phyloP scores from a whole-genome alignment of 2,797 vertebrate genomes.

The Enteromius trimaculatus region DNA sequence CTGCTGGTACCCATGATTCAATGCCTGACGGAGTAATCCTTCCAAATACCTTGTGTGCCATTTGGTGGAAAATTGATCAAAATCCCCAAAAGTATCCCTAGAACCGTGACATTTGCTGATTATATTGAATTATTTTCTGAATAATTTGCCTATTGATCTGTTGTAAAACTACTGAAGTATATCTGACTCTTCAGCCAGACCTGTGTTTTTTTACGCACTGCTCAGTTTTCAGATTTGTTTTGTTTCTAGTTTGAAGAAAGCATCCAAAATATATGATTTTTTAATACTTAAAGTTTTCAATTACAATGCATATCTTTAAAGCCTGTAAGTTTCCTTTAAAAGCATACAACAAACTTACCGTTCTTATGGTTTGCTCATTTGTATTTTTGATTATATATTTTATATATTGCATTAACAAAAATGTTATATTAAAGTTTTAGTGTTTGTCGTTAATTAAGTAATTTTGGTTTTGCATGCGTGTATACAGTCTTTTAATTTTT shows the following conservation, averaged over 20 bases:
- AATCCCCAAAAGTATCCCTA: background rate
- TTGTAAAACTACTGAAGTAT: background rate
- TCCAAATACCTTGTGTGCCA: conserved; percentile 19
- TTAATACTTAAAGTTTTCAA: too few species aligned
- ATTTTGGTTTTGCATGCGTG: background rate
- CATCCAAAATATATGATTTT: too few species aligned
- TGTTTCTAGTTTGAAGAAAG: background rate
- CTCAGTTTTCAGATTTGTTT: background rate
- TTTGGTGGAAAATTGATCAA: conserved; percentile 24
- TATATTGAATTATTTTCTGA: background rate
- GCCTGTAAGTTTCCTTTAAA: background rate
- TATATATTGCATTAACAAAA: too few species aligned
- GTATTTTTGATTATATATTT: background rate
- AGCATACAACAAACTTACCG: too few species aligned
- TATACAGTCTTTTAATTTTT: background rate
- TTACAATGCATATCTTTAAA: background rate
- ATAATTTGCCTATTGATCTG: background rate
- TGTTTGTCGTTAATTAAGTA: background rate
- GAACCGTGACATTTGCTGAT: background rate
- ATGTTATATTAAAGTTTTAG: background rate
- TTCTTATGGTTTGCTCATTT: background rate
- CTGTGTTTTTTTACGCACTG: background rate
- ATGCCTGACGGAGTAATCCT: conserved; percentile 47
- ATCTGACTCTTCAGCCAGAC: background rate
- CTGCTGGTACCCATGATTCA: conserved; percentile 45